Evolutionary conservation across 2,113 vertebrate genomes (phyloP).

Genomic region (Alethe diademata): DNA sequence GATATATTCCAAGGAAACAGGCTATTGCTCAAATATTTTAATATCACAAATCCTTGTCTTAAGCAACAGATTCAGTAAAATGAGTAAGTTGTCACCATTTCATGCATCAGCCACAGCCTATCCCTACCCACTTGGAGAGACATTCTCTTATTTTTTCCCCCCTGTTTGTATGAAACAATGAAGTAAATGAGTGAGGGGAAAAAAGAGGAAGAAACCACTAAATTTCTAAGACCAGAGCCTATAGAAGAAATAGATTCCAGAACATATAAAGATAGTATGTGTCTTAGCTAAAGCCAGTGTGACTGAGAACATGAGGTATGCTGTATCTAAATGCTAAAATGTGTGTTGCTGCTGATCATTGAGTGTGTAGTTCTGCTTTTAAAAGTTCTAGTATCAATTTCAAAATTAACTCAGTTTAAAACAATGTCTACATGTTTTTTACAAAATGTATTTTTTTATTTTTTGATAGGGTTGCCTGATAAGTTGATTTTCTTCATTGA

Average conservation of each 20-base stretch:
- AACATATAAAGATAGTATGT: background rate
- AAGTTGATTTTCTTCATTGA: background rate
- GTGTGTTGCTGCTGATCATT: background rate
- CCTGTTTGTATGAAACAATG: background rate
- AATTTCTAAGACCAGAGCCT: background rate
- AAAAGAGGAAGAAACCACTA: background rate
- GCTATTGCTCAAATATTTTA: background rate
- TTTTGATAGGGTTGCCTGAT: background rate
- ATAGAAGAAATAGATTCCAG: background rate
- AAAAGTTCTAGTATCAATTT: background rate
- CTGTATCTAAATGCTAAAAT: background rate
- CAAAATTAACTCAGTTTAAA: background rate
- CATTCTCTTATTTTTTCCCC: accelerated
- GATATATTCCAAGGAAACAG: background rate
- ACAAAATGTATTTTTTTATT: background rate
- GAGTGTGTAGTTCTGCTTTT: background rate
- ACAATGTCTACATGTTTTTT: background rate
- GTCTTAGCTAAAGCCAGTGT: background rate
- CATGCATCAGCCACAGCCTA: background rate
- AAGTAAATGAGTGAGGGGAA: background rate
- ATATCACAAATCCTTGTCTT: background rate
- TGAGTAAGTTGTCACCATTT: background rate
- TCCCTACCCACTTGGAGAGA: background rate
- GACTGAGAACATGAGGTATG: background rate
- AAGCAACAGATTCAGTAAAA: background rate